These are phyloP conservation scores for Eubucco bourcierii DNA, from an alignment of 2,113 vertebrate genomes.

Conservation along the genomic window DNA sequence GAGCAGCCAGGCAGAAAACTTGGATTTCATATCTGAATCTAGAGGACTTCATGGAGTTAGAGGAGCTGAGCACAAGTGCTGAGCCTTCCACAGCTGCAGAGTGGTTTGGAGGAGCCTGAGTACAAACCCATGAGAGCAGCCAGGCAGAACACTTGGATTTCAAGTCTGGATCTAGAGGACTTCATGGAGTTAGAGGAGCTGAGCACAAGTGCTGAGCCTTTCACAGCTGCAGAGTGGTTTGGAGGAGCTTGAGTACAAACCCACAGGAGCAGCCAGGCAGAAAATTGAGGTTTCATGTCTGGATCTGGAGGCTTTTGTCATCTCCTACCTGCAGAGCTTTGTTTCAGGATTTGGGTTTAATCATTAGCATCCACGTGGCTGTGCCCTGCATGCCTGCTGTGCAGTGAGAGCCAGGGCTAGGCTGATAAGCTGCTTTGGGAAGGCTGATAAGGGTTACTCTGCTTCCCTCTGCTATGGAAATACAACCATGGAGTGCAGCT, in stretches of 20 bases:
- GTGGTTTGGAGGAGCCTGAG: not conserved
- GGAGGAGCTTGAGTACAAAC: not conserved
- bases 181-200: too few species aligned
- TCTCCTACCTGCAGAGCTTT: not conserved
- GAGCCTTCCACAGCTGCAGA: not conserved
- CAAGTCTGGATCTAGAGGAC: not conserved
- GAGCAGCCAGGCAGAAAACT: not conserved
- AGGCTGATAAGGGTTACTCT: not conserved
- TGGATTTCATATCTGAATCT: not conserved
- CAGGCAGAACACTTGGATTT: not conserved
- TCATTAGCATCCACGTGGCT: not conserved
- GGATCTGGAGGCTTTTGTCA: not conserved
- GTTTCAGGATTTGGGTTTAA: not conserved
- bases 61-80: not conserved
- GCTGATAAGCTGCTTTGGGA: not conserved
- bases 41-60: too few species aligned
- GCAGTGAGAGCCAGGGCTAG: not conserved
- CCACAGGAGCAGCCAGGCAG: not conserved
- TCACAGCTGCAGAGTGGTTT: not conserved
- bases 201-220: not conserved
- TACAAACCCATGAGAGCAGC: not conserved
- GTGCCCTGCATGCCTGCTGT: not conserved
- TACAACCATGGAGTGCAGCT: not conserved
- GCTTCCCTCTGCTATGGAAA: not conserved
- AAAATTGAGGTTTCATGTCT: not conserved